phyloP scores from a whole-genome alignment of 2,113 vertebrate genomes.

The Acanthochromis polyacanthus region DNA sequence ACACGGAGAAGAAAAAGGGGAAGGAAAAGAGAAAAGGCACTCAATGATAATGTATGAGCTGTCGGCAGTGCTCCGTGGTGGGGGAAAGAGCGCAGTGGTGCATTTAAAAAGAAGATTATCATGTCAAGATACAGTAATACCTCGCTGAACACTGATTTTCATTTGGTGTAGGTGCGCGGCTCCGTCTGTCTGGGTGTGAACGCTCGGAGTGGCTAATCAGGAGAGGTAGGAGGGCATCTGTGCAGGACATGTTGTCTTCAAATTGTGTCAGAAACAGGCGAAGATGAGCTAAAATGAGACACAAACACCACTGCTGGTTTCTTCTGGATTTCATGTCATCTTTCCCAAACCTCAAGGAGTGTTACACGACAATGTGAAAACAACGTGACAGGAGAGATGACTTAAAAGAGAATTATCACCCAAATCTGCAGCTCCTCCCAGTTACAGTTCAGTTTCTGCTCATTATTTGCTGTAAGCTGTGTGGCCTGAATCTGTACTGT shows the following conservation, averaged over 20 bases:
- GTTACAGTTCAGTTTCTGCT: neutral
- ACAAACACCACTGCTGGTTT: neutral
- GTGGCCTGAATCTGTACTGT: neutral
- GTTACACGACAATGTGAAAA: too few species aligned
- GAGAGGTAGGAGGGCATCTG: conserved; percentile 18
- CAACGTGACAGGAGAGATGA: neutral
- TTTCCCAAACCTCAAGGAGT: too few species aligned
- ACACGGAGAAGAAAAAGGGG: conserved; percentile 44
- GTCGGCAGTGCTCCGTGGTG: conserved; percentile 62
- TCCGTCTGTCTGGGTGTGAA: conserved; percentile 50
- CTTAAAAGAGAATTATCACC: neutral
- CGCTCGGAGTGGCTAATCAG: conserved; percentile 49
- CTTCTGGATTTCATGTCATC: neutral
- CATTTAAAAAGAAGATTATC: conserved; percentile 86
- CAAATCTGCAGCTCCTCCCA: neutral
- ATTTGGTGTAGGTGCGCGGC: conserved; percentile 39
- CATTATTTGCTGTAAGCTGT: neutral
- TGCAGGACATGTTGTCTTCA: neutral
- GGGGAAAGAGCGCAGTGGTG: conserved; percentile 68
- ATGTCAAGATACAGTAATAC: conserved; percentile 82
- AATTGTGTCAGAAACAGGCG: conserved; percentile 18
- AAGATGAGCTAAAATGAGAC: conserved; percentile 9
- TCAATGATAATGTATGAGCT: conserved; percentile 83
- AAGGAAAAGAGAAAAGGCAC: conserved; percentile 71
- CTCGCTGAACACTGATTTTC: conserved; percentile 70